Base-by-base conservation (phyloP, 2,888 invertebrate species). In the Cephus nigrinus region DNA sequence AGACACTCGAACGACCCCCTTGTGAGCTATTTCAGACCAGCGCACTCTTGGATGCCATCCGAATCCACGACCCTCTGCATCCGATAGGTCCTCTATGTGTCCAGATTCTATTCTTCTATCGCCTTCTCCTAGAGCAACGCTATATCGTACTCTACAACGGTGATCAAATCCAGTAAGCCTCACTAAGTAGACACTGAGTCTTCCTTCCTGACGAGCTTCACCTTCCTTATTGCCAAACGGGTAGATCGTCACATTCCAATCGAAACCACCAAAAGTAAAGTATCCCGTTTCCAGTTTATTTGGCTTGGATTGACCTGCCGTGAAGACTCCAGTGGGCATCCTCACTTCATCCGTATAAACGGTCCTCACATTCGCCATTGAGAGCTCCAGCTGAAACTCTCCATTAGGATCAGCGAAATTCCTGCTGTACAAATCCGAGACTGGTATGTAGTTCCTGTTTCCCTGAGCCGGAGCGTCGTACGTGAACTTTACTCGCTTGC, bases 81-180 rank as follows among this genome's bases (percentile, higher is more conserved):
- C 95, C 68, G 95, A 95, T 23, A 95, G 93, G 85, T 95, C 95
- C 88, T 96, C 95, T 74, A 96, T 92, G 36, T 94, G 93, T 1
- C 95, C 95, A 0, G 95, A 95, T 84, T 95, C 95, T 82, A 95
- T 90, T 72, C 95, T 92, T 32, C 94, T 92, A 74, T 95, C 95
- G 0, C 94, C 95, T 81, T 95, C 95, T 1, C 95, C 96, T 2
- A 96, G 92, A 0, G 94, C 93, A 55, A 95, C 93, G 78, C 94
- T 94, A 91, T 96, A 96, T 34, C 94, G 93, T 12, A 96, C 95
- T 79, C 96, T 93, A 89, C 96, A 96, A 75, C 95, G 94, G 89
- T 96, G 96, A 85, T 96, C 96, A 88, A 96, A 96, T 73, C 96
- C 96, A n/a, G 96, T 96, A 77, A 96, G 93, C 75, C 96, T 93